Evolutionary conservation across 2,113 vertebrate species (phyloP), one percentile per base, ranked within the genome.

Genomic region (Pteruthius melanotis): DNA sequence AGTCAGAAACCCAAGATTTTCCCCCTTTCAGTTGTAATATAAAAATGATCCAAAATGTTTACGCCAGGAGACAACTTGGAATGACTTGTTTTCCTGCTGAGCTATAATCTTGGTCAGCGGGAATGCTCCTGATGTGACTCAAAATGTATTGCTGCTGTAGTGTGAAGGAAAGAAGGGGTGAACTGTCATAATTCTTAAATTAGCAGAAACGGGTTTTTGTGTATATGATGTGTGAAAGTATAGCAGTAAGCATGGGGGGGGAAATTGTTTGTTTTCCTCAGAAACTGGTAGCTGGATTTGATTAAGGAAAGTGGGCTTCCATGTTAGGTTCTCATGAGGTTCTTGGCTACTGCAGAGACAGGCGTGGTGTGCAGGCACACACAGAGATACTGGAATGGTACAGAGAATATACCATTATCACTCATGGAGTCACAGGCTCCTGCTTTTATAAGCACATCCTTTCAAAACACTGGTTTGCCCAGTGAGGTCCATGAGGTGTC

Each of bases 71-170:
- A 95, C 91, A 93, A 96, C 95, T 91, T 95, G 95, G 94, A 96
- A 96, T 91, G 83, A 96, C 92, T 96, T 94, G 86, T 97, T 96
- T 96, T 94, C 94, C 94, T 66, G 82, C 95, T 93, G 93, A 92
- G 96, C 89, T 96, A 93, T 96, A 97, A 97, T 97, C 85, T 90
- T 59, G 96, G 92, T 96, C 94, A 96, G 95, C 89, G 0, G 97
- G 96, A 97, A 96, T 31, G 91, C 94, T 65, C 33, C 71, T 94
- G 95, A 93, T 95, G 92, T 65, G 78, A 85, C 91, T 95, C 71
- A 68, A 93, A 89, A 94, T 61, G 82, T 31, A 87, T 5, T 28
- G 75, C 91, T 89, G 91, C 91, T 89, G 68, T 27, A 54, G 45
- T 87, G 87, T 39, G 83, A 87, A 94, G 85, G 92, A 72, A 96